Base-by-base conservation (phyloP, 2,113 vertebrate genomes). In the Apeltes quadracus region DNA sequence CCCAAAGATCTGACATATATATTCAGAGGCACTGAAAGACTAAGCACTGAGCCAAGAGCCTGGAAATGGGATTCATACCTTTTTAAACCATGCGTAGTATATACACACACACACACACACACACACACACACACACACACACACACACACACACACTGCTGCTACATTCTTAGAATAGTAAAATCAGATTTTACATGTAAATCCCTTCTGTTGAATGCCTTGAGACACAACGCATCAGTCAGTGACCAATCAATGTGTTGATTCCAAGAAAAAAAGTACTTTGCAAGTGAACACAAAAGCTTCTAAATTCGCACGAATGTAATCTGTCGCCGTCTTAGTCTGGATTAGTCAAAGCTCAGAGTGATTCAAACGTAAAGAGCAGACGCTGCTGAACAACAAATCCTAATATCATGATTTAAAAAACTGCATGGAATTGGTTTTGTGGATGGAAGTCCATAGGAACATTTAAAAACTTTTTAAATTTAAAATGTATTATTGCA, bases 41-140 rank as follows among this genome's bases (percentile, higher is more conserved):
- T 74, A 62, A 82, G 46, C 48, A 64, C 12, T 38, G 29, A 75
- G 75, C 48, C 62, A 72, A 76, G 55, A 44, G 56, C 56, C 58
- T 58, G 34, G 58, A 86, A 90, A 90, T 86, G 75, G 84, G 87
- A 86, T 89, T 86, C 25, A 23, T 72, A 38, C 75, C 69, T 80
- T 81, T 78, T 81, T 78, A 83, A 79, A 81, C 75, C 61, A n/a
- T 12, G 14, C 7, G 14, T 41, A 55, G 48, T 44, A 8, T 20
- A 46, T n/a, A 22, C n/a, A 32, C 55, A 51, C 44, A 63, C 48
- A 50, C 22, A 39, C 53, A 32, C 43, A 32, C 41, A 59, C 25
- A 39, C 22, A 20, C 1, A n/a, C 68, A 34, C 55, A 34, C 4
- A 38, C 34, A 39, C 32, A 22, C 20, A 22, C 57, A 39, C 57